Percentiles rank a stretch among this genome's conserved stretches.
phyloP scores from a whole-genome alignment of 2,888 invertebrate genomes.

The Lepetodrilus schrolli region DNA sequence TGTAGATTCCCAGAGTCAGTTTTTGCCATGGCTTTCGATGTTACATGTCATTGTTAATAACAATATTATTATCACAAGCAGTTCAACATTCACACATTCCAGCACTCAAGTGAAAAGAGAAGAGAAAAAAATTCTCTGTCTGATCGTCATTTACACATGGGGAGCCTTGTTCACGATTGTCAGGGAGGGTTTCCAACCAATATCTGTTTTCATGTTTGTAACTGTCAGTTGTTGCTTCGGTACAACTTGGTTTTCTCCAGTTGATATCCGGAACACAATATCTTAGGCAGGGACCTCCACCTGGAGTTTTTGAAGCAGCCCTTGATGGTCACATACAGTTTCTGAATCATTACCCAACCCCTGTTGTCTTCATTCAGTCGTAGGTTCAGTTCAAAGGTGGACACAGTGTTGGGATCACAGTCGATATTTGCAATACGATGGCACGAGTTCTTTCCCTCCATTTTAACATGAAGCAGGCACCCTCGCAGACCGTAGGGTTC shows the following conservation, averaged over 20 bases:
- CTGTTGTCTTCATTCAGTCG: slow-evolving; percentile 90
- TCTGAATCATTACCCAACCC: slow-evolving; percentile 90
- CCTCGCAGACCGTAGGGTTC: slow-evolving; percentile 92
- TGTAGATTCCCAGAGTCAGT: too few relatives aligned
- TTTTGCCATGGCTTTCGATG: too few relatives aligned
- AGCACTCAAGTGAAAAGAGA: slow-evolving; percentile 14
- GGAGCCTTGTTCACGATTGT: background rate
- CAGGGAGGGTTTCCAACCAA: background rate
- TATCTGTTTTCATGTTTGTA: background rate
- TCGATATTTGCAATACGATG: slow-evolving; percentile 87
- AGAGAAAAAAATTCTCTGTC: too few relatives aligned
- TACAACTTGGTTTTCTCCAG: slow-evolving; percentile 94
- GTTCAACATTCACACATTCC: background rate
- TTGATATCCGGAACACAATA: slow-evolving; percentile 91
- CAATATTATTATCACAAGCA: background rate
- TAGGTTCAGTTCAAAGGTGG: slow-evolving; percentile 92
- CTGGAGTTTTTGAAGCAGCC: slow-evolving; percentile 55
- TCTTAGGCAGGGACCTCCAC: slow-evolving; percentile 70
- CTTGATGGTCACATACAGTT: slow-evolving; percentile 80
- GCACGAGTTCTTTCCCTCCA: slow-evolving; percentile 77
- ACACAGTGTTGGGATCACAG: slow-evolving; percentile 89
- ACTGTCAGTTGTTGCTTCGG: slow-evolving; percentile 75
- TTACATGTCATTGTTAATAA: too few relatives aligned
- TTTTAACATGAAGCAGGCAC: slow-evolving; percentile 88
- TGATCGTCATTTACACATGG: background rate